Evolutionary conservation across 2,797 vertebrate genomes (phyloP).

Genomic region (Sebastes nivosus): DNA sequence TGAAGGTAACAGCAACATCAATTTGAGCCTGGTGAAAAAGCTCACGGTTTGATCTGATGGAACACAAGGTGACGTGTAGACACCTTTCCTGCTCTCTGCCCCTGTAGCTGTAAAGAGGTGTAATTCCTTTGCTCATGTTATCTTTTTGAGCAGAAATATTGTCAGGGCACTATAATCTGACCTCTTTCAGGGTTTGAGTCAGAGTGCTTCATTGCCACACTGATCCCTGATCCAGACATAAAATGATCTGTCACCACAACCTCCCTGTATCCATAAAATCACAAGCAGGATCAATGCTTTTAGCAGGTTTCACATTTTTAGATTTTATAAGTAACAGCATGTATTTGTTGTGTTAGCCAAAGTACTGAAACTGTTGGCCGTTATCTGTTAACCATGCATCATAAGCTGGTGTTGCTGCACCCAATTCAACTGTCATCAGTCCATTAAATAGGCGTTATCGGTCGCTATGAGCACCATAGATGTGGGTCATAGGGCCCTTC

Average conservation of each 20-base stretch:
- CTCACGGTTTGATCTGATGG: constrained; percentile 10
- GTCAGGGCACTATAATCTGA: neutral
- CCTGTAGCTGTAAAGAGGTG: neutral
- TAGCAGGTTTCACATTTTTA: neutral
- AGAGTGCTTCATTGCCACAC: neutral
- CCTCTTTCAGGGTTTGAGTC: neutral
- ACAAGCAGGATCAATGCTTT: neutral
- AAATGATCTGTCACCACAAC: neutral
- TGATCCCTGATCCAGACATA: neutral
- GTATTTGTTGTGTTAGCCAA: neutral
- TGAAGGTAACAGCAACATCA: constrained; percentile 19
- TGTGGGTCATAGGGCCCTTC: too few relatives aligned
- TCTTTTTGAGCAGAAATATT: neutral
- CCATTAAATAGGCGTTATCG: too few relatives aligned
- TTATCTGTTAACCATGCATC: neutral
- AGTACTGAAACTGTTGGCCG: neutral
- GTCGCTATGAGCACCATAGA: too few relatives aligned
- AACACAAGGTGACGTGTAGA: constrained; percentile 8
- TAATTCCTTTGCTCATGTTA: neutral
- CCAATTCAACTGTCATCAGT: too few relatives aligned
- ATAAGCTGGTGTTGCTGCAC: neutral
- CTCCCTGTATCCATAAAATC: neutral
- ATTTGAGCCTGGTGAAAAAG: constrained; percentile 4
- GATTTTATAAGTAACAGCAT: neutral
- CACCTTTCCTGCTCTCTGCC: neutral